Evolutionary conservation across 2,888 invertebrate genomes (phyloP).

Genomic region (Cyrtodaria siliqua): DNA sequence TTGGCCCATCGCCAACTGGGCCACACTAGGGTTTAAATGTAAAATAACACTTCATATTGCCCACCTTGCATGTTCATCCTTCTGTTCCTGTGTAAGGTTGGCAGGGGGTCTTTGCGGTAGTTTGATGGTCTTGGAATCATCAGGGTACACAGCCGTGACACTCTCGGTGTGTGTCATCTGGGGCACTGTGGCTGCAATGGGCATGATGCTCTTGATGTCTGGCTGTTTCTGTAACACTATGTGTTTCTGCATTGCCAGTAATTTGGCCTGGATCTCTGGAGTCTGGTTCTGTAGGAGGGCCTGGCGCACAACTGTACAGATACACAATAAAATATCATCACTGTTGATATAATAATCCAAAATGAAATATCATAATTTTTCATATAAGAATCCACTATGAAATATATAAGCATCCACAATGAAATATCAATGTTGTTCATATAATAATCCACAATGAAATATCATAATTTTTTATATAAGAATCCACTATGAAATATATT

Average conservation of each 20-base stretch:
- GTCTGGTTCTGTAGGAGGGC: constrained; percentile 96
- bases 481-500: too few species aligned
- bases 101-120: constrained; percentile 49
- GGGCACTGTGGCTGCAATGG: constrained; percentile 20
- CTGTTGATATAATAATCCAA: too few species aligned
- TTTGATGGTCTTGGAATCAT: constrained; percentile 31
- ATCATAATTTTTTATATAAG: too few species aligned
- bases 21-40: too few species aligned
- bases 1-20: too few species aligned
- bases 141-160: constrained; percentile 42
- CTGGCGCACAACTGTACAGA: constrained; percentile 93
- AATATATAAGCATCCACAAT: too few species aligned
- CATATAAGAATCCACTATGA: too few species aligned
- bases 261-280: constrained; percentile 96
- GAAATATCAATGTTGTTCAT: too few species aligned
- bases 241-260: constrained; percentile 93
- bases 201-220: constrained; percentile 32
- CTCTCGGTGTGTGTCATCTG: constrained; percentile 15
- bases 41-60: too few species aligned
- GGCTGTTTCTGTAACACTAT: constrained; percentile 75
- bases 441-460: too few species aligned
- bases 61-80: constrained; percentile 84
- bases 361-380: too few species aligned
- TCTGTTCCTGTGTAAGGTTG: constrained; percentile 82
- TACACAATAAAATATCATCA: too few species aligned